These are phyloP conservation scores for Amiota mariae DNA, from an alignment of 2,888 invertebrate genomes.

Conservation along the genomic window DNA sequence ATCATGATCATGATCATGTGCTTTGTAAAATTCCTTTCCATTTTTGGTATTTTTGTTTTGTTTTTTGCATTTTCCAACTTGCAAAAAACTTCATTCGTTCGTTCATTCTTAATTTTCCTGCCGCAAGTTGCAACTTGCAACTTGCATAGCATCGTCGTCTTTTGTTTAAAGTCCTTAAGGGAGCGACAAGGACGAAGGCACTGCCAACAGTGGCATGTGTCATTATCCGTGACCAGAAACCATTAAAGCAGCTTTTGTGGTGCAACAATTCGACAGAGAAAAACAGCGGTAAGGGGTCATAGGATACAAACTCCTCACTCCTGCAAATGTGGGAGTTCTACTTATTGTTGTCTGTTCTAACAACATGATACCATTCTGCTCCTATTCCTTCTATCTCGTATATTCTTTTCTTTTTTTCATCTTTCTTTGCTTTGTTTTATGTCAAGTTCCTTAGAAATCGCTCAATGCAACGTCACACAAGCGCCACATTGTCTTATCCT, in stretches of 20 bases:
- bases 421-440: neutral
- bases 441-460: conserved; percentile 22
- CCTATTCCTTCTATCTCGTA: neutral
- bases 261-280: neutral
- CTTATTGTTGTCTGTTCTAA: neutral
- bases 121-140: conserved; percentile 1
- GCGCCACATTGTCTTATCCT: conserved; percentile 38
- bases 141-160: neutral
- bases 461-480: conserved; percentile 25
- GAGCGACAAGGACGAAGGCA: neutral
- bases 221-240: conserved; percentile 30
- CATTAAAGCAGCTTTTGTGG: conserved; percentile 29
- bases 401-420: neutral
- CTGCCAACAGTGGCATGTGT: neutral
- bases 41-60: too few species aligned
- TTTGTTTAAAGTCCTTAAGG: neutral
- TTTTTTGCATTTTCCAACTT: too few species aligned
- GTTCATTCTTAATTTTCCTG: conserved; percentile 21
- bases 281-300: too few species aligned
- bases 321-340: too few species aligned
- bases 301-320: too few species aligned
- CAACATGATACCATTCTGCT: neutral
- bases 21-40: too few species aligned
- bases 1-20: too few species aligned
- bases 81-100: too few species aligned